Conservation (phyloP, 1,140 invertebrate species). For the Drosophila prosaltans region DNA sequence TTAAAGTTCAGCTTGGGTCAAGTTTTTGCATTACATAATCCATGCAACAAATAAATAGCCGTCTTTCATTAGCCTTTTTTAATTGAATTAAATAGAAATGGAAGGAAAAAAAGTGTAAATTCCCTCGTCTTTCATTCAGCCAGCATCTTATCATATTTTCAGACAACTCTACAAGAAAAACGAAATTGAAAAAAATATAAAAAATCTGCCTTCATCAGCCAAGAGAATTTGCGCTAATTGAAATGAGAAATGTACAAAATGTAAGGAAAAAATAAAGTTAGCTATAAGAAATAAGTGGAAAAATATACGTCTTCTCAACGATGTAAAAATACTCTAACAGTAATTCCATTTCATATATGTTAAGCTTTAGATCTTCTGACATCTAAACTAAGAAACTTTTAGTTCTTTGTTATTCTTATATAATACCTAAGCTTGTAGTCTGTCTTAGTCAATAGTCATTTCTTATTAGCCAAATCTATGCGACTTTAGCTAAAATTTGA, state of each 20-base stretch:
- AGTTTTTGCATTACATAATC: slow-evolving; percentile 47
- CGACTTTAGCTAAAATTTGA: no score
- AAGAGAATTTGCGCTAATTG: slow-evolving; percentile 68
- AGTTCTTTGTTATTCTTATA: no score
- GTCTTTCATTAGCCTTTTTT: slow-evolving; percentile 44
- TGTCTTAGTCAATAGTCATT: no score
- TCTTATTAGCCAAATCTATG: no score
- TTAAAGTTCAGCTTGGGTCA: slow-evolving; percentile 7
- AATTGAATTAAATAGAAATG: slow-evolving; percentile 36
- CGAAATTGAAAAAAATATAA: not conserved
- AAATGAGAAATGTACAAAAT: slow-evolving; percentile 64
- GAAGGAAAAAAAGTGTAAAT: not conserved
- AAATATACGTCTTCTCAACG: slow-evolving; percentile 53
- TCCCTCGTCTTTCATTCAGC: not conserved
- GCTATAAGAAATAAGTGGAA: slow-evolving; percentile 40
- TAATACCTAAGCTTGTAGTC: no score
- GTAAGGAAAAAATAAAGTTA: slow-evolving; percentile 36
- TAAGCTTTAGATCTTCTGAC: no score
- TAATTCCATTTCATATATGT: slow-evolving; percentile 55
- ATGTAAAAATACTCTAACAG: slow-evolving; percentile 31
- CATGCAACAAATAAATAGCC: slow-evolving; percentile 15
- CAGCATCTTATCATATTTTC: not conserved
- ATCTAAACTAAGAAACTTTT: no score
- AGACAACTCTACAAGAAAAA: not conserved
- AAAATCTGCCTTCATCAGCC: slow-evolving; percentile 39